These are phyloP conservation scores for Gorilla gorilla DNA, from an alignment of 2,113 vertebrate genomes.

Conservation along the genomic window DNA sequence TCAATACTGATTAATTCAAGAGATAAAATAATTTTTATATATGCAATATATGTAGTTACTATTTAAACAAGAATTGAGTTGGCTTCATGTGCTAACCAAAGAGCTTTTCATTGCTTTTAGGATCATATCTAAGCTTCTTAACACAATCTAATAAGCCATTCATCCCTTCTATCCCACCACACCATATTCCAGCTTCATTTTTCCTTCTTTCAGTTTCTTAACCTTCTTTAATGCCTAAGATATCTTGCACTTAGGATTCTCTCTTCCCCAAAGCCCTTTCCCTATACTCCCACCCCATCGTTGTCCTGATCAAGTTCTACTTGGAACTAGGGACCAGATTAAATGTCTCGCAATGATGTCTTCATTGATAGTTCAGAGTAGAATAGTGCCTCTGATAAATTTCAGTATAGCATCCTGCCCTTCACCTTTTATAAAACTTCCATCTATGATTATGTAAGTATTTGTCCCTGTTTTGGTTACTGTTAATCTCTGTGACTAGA, in stretches of 20 bases:
- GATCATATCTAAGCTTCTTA: background rate
- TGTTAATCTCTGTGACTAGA: background rate
- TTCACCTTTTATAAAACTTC: background rate
- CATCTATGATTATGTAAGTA: background rate
- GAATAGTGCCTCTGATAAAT: background rate
- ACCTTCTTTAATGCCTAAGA: background rate
- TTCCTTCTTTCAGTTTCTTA: background rate
- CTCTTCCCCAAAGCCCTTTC: background rate
- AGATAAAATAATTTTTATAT: background rate
- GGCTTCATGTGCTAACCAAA: background rate
- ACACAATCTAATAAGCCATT: no score
- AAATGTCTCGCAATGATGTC: background rate
- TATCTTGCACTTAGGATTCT: background rate
- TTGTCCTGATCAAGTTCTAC: background rate
- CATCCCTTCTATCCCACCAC: background rate
- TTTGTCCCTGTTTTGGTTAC: background rate
- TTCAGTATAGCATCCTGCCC: background rate
- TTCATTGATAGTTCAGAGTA: background rate
- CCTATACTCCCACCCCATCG: background rate
- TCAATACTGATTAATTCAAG: background rate
- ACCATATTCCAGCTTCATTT: background rate
- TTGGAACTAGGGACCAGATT: background rate
- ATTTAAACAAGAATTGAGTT: background rate
- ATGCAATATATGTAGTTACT: background rate
- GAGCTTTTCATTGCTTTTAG: background rate